Evolutionary conservation across 2,888 invertebrate genomes (phyloP), one percentile per base, ranked within the genome.

Genomic region (Heliconius sara): DNA sequence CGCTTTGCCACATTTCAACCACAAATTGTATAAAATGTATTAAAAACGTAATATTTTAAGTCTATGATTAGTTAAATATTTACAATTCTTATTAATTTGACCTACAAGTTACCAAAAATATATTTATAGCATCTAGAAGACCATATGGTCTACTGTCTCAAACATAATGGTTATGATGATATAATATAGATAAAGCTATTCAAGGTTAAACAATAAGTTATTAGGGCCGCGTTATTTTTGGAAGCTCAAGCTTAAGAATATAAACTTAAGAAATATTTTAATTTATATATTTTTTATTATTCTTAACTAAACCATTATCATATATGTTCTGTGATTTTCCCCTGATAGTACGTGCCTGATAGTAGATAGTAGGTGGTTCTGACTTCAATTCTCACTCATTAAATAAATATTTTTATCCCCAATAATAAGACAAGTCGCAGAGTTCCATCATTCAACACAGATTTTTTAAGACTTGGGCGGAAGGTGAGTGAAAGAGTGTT

Each of bases 41-140:
- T 52, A 19, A 19, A 52, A 52, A 3, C 3, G 2, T 19, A 7
- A 60, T n/a, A 60, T 60, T n/a, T n/a, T 13, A 68, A 39, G 43
- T 13, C 68, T 68, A 43, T 68, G 7, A 68, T 68, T 68, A 34
- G 0, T 2, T 13, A 25, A 3, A 22, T 68, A 68, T 68, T 68
- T n/a, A n/a, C 39, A 22, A 68, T 39, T 34, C 34, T 67, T 39
- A 68, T 68, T 68, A 68, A 68, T 68, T 68, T 34, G 4, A 39
- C 67, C 39, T 39, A 68, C n/a, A 39, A 34, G n/a, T 68, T n/a
- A 68, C 39, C 67, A 16, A 43, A 47, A 25, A 25, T 16, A 70
- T 68, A 68, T 68, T 43, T 39, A 2, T n/a, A 39, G n/a, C 16
- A 70, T 70, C 70, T 70, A 70, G n/a, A 25, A 16, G 16, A 25